Base-by-base conservation (phyloP, 1,140 invertebrate genomes). In the Cotesia glomerata region DNA sequence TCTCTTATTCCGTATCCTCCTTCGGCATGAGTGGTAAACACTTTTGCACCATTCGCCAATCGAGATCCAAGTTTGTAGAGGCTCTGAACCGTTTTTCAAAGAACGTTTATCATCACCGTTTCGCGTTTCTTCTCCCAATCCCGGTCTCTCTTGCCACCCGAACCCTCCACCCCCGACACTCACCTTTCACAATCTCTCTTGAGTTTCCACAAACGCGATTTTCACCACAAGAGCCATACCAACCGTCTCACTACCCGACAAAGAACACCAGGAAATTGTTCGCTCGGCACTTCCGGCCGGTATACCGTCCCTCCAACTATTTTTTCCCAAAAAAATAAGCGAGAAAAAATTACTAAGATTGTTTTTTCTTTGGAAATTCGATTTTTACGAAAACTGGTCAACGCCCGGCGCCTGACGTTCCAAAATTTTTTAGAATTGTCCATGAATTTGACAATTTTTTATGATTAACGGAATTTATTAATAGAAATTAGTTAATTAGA, bases 261-360 rank as follows among this genome's bases (percentile, higher is more conserved):
- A 76, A 73, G 72, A 35, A 51, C 62, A 16, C 52, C 69, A 76
- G 72, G 75, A 76, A 76, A 76, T 76, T 76, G 75, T 75, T 45
- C 74, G 69, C 69, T 74, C 69, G 56, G 58, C 58, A 71, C 72
- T 74, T 76, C 72, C 75, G 75, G 69, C 58, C 59, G n/a, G n/a
- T n/a, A 56, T 26, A 51, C 64, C 68, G 52, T 34, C 45, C 35
- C 45, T 32, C 32, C 26, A 4, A 65, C 39, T 35, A 69, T 34
- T 26, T 26, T 26, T 26, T 26, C 26, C 26, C 26, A 26, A 26
- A 26, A 26, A 26, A 26, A 26, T 2, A 26, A 26, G 1, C 26
- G 26, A 26, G 1, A 26, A 26, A 1, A 26, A 26, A 26, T 26
- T 26, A 26, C 26, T 26, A 3, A 26, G 1, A 26, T 26, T 26